A percentile compares a stretch with the other conserved stretches of the same genome.
phyloP scores from a whole-genome alignment of 2,113 vertebrate genomes.

The Corydoras maculifer region DNA sequence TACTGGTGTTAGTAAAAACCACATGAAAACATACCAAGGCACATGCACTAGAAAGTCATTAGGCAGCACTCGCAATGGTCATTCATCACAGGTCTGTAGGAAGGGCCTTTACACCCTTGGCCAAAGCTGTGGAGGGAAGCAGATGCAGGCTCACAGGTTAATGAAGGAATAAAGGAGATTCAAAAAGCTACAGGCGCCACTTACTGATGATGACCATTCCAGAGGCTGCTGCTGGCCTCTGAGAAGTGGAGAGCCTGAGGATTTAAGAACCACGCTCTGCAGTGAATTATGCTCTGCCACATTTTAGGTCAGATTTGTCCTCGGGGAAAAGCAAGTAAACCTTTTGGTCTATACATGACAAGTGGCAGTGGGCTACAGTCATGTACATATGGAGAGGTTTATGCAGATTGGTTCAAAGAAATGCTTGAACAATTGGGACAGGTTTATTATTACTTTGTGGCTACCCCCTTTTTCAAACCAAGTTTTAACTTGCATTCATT shows the following conservation, averaged over 20 bases:
- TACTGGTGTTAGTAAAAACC: constrained; percentile 43
- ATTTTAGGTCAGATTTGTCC: constrained; percentile 29
- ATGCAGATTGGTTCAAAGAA: neutral
- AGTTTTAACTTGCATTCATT: constrained; percentile 5
- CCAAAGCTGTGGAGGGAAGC: constrained; percentile 29
- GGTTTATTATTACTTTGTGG: constrained; percentile 6
- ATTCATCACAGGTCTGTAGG: constrained; percentile 60
- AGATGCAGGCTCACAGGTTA: constrained; percentile 38
- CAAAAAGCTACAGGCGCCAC: constrained; percentile 34
- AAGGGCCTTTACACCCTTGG: constrained; percentile 39
- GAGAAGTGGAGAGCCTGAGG: constrained; percentile 21
- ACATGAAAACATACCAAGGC: constrained; percentile 51
- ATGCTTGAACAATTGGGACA: neutral
- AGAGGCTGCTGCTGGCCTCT: constrained; percentile 31
- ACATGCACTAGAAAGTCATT: constrained; percentile 58
- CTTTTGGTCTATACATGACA: constrained; percentile 13
- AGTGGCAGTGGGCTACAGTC: constrained; percentile 22
- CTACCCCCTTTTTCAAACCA: neutral
- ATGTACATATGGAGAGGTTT: constrained; percentile 21
- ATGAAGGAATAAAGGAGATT: constrained; percentile 42
- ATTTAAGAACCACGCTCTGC: constrained; percentile 25
- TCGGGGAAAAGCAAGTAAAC: constrained; percentile 12
- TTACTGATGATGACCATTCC: constrained; percentile 39
- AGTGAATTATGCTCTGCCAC: constrained; percentile 26
- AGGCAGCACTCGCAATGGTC: constrained; percentile 48